Base-by-base conservation (phyloP, 2,797 vertebrate genomes). In the Buceros bicornis region DNA sequence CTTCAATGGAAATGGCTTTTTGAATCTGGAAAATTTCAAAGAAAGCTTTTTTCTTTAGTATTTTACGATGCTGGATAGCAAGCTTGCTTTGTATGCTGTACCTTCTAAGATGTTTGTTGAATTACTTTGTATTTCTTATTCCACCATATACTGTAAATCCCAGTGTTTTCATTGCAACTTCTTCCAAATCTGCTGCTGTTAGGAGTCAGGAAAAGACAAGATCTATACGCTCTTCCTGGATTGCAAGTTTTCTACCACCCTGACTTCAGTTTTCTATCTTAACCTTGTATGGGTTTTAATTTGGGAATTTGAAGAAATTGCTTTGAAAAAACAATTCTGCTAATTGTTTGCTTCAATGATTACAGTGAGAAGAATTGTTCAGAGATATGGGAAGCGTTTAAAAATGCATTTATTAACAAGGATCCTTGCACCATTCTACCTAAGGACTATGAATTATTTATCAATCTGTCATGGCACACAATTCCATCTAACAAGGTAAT, bases 311-410 rank as follows among this genome's bases (percentile, higher is more conserved):
- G 37, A 82, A 72, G 62, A 47, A 69, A 14, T 77, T 12, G 33
- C 48, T 85, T 82, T 92, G 53, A 47, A 53, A 67, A 90, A 80
- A 19, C 5, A 58, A 7, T 80, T 81, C 40, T 81, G 15, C 35
- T 67, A 2, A 83, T 85, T 93, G 18, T 51, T 77, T 83, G 9
- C 93, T 89, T 92, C 33, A 60, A 89, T 93, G 21, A 61, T 56
- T 88, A 42, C 94, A 98, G 98, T 81, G 91, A 97, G 91, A 98
- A 97, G 94, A 98, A 98, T 86, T 98, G 98, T 95, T 98, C 97
- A 11, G 95, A 82, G 33, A 97, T 98, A 85, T 98, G 98, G 98
- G 97, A 97, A 69, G 98, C 98, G 1, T 98, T 98, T 90, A 96
- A 89, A 87, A 85, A 50, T 62, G 98, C 97, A 25, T 97, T 97